Evolutionary conservation across 2,113 vertebrate genomes (phyloP).

Genomic region (Cyanoramphus novaezelandiae): DNA sequence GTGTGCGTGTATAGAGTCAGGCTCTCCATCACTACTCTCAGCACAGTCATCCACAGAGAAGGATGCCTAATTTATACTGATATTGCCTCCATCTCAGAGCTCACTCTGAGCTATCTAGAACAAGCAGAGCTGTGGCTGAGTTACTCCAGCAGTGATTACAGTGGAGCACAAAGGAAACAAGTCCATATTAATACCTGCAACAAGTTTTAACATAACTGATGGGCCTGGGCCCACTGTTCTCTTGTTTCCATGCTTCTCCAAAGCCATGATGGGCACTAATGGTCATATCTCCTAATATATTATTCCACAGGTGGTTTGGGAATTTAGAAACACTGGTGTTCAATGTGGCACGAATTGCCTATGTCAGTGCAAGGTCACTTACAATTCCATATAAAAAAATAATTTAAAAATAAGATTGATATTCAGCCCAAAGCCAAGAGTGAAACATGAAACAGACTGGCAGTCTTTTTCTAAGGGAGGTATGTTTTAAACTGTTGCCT

Average conservation of each 20-base stretch:
- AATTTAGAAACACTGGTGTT: neutral
- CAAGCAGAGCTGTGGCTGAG: neutral
- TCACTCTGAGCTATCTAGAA: neutral
- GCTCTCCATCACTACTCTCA: neutral
- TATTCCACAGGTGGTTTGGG: neutral
- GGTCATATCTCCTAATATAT: neutral
- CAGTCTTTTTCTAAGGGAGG: neutral
- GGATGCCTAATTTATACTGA: neutral
- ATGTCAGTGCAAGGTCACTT: neutral
- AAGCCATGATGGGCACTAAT: neutral
- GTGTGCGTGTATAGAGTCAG: rapidly evolving
- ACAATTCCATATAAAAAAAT: neutral
- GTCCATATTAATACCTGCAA: neutral
- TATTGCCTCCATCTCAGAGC: neutral
- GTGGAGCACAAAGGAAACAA: neutral
- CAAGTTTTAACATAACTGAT: neutral
- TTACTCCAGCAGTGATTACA: neutral
- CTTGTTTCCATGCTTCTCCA: neutral
- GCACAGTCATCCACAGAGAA: neutral
- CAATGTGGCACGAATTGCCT: neutral
- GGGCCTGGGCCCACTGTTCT: neutral
- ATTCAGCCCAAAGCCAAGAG: neutral
- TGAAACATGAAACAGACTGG: neutral
- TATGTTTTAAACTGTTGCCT: neutral
- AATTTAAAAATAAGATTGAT: neutral